phyloP scores from a whole-genome alignment of 23 tunicate genomes.

The Oikopleura albicans region DNA sequence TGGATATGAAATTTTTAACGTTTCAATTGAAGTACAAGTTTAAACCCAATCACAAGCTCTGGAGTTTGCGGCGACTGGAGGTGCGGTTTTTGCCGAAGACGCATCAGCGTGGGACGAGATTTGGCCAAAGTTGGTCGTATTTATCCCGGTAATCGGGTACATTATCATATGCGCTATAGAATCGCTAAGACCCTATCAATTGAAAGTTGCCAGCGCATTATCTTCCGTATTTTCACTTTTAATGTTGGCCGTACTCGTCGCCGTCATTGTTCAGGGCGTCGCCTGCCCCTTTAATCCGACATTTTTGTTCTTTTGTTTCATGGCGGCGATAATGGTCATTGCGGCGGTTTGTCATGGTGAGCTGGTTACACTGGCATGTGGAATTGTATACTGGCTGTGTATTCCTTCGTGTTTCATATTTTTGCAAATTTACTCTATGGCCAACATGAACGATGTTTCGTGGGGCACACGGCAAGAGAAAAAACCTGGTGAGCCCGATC shows the following conservation, averaged over 20 bases:
- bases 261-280: background rate
- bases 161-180: background rate
- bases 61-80: background rate
- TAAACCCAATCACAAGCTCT: too few species aligned
- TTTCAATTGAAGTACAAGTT: too few species aligned
- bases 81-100: background rate
- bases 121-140: background rate
- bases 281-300: conserved; percentile 61
- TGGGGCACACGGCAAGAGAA: conserved; percentile 95
- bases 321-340: conserved; percentile 43
- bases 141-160: background rate
- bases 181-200: background rate
- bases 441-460: conserved; percentile 42
- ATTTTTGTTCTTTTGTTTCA: conserved; percentile 39
- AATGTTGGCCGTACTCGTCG: background rate
- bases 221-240: background rate
- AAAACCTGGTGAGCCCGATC: conserved; percentile 17
- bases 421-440: conserved; percentile 44
- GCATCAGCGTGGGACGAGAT: background rate
- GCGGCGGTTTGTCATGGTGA: background rate
- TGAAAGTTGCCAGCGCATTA: background rate
- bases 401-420: conserved; percentile 96
- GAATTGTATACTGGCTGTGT: conserved; percentile 53
- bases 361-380: conserved; percentile 28
- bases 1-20: too few species aligned